Percentiles rank a stretch among this genome's conserved stretches.
Evolutionary conservation across 2,888 invertebrate species (phyloP).

Genomic region (Cheilosia vernalis): DNA sequence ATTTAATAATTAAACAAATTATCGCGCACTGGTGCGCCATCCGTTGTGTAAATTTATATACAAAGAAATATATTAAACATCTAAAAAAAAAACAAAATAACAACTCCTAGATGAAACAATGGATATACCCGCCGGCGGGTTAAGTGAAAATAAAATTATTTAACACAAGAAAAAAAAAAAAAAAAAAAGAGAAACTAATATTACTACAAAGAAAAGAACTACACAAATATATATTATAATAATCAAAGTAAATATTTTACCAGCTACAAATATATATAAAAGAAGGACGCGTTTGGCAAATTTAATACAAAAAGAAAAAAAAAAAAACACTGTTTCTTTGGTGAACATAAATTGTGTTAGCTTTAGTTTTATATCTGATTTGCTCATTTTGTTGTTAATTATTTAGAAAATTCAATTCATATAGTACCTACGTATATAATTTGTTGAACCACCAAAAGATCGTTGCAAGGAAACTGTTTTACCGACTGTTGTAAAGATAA

Average conservation of each 20-base stretch:
- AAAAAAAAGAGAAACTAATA: conserved; percentile 40
- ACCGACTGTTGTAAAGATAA: conserved; percentile 43
- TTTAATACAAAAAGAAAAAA: conserved; percentile 16
- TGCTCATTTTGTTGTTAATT: conserved; percentile 42
- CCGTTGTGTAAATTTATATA: conserved; percentile 57
- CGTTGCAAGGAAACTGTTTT: conserved; percentile 25
- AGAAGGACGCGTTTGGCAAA: conserved; percentile 52
- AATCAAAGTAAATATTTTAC: conserved; percentile 59
- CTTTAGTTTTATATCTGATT: conserved; percentile 34
- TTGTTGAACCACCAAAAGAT: conserved; percentile 76
- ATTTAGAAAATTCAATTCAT: conserved; percentile 16
- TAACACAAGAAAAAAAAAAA: conserved; percentile 41
- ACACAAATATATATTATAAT: conserved; percentile 22
- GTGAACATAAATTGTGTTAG: conserved; percentile 20
- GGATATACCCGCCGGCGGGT: conserved; percentile 76
- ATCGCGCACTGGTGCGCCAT: conserved; percentile 70
- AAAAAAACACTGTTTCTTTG: conserved; percentile 16
- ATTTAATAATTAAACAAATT: conserved; percentile 30
- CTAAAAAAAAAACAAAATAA: conserved; percentile 30
- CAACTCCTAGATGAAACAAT: conserved; percentile 46
- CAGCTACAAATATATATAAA: conserved; percentile 32
- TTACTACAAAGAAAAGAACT: conserved; percentile 37
- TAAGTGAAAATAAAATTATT: conserved; percentile 56
- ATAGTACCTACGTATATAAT: conserved; percentile 70
- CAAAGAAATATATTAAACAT: conserved; percentile 28